Base-by-base conservation (phyloP, 2,888 invertebrate genomes). In the Theretra japonica region DNA sequence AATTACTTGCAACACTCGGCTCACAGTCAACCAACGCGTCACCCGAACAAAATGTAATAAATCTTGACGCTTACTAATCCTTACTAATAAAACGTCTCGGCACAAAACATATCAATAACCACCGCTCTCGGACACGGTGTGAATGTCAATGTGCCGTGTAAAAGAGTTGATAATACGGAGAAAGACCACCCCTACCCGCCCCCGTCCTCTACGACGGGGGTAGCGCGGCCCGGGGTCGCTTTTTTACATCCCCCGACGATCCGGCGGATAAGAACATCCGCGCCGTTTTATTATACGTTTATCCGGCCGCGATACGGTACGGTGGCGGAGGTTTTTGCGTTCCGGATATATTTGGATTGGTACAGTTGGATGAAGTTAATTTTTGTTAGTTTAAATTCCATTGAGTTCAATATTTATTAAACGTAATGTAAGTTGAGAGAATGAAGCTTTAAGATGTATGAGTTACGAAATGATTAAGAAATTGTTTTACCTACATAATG, bases 251-350 rank as follows among this genome's bases (percentile, higher is more conserved):
- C 83, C 75, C 80, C 84, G 82, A 81, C 86, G 86, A 89, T 84
- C 85, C 86, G 80, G 83, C 70, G 85, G 88, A 88, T 89, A 87
- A 89, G 90, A 88, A 89, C 87, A 90, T 90, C 89, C 87, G 87
- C 80, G 86, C 81, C 85, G 84, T 86, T 88, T 88, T 88, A 89
- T 71, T 65, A 33, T 88, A 88, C 86, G 87, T 83, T 85, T 86
- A 89, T 88, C 88, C 88, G 84, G 84, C 23, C 65, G 62, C 33
- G 56, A 71, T 65, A 28, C 23, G 65, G 56, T 53, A 28, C 33
- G 56, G 70, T 41, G 59, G 23, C 60, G 23, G 60, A n/a, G 30
- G 28, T 17, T 62, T 50, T 28, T 41, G 62, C 19, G 15, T 1
- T 15, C n/a, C 17, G 19, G 25, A 59, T 58, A 59, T 48, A 53